Percentiles rank a stretch among this genome's conserved stretches.
Conservation (phyloP, 2,797 vertebrate genomes). For the Scolopax bukidnonensis region DNA sequence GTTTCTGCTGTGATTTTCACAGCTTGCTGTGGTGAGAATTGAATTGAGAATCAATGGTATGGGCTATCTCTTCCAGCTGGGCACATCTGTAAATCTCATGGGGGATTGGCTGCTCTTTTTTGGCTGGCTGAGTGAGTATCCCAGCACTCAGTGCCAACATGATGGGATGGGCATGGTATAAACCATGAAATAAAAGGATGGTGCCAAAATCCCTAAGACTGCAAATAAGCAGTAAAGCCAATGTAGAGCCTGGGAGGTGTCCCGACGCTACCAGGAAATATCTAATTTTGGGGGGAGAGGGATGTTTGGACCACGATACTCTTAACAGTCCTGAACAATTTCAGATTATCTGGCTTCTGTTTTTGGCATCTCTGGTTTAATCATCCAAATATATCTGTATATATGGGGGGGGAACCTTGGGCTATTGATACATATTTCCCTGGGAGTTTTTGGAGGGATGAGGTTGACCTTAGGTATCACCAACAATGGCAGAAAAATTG, state of each 20-base stretch:
- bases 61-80: accelerated
- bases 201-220: background rate
- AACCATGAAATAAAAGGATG: background rate
- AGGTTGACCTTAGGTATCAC: background rate
- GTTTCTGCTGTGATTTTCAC: background rate
- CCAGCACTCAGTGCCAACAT: background rate
- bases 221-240: background rate
- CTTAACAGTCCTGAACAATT: background rate
- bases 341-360: background rate
- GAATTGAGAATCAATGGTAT: background rate
- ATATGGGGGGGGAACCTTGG: background rate
- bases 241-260: background rate
- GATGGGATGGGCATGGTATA: too few relatives aligned
- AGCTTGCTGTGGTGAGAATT: background rate
- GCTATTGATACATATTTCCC: background rate
- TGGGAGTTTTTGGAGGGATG: background rate
- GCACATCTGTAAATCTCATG: background rate
- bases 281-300: accelerated
- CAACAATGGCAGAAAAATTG: background rate
- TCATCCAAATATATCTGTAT: background rate
- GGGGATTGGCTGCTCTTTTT: background rate
- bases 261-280: background rate
- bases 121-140: background rate
- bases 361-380: background rate
- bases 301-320: accelerated